These are phyloP conservation scores for Acleris literana DNA, from an alignment of 2,888 invertebrate genomes.

Conservation along the genomic window DNA sequence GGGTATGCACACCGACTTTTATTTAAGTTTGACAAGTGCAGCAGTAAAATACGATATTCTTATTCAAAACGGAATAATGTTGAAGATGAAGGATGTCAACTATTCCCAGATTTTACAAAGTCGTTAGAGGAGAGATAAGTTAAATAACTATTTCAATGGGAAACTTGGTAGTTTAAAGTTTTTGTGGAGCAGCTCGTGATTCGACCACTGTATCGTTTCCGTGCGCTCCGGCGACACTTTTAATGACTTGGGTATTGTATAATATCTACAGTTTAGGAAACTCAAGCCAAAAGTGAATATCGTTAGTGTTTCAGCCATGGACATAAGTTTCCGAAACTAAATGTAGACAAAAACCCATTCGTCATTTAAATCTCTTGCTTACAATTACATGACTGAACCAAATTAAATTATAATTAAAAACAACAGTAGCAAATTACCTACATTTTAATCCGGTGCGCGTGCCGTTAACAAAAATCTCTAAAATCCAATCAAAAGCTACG, in stretches of 20 bases:
- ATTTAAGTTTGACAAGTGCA: not conserved
- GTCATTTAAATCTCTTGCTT: not conserved
- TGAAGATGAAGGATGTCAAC: conserved; percentile 39
- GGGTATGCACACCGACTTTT: too few relatives aligned
- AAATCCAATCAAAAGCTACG: conserved; percentile 71
- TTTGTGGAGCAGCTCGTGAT: conserved; percentile 66
- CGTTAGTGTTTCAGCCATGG: not conserved
- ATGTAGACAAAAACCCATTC: too few relatives aligned
- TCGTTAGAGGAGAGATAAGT: conserved; percentile 67
- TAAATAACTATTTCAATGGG: conserved; percentile 68
- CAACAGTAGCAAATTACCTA: conserved; percentile 28
- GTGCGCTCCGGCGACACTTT: conserved; percentile 75
- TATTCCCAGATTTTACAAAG: conserved; percentile 61
- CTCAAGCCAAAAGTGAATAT: not conserved
- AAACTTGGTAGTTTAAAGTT: conserved; percentile 72
- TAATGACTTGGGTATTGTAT: conserved; percentile 63
- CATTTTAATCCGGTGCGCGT: conserved; percentile 33
- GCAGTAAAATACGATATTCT: not conserved
- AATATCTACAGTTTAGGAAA: conserved; percentile 8
- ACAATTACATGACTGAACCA: not conserved
- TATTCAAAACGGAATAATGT: not conserved
- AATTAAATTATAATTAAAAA: conserved; percentile 31
- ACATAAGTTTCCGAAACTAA: too few relatives aligned
- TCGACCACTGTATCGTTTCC: conserved; percentile 71
- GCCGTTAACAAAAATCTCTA: conserved; percentile 44